Conservation (phyloP, 2,113 vertebrate species). For the Petroica traversi region DNA sequence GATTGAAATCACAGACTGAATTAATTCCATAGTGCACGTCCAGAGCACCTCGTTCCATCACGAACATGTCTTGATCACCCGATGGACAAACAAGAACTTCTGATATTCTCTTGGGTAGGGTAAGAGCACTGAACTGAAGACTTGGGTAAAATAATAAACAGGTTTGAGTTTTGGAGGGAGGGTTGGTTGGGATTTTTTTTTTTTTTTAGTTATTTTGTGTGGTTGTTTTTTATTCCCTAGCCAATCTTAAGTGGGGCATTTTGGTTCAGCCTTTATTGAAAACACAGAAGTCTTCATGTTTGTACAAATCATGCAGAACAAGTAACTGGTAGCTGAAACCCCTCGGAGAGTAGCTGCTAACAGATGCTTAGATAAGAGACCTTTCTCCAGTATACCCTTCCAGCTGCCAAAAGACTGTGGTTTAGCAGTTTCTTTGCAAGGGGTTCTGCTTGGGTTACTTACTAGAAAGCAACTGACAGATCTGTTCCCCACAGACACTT, state of each 20-base stretch:
- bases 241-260: not conserved
- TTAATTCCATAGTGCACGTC: not conserved
- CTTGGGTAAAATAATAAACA: not conserved
- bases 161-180: not conserved
- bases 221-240: not conserved
- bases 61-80: not conserved
- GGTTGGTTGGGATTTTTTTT: fast-evolving
- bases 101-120: not conserved
- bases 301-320: not conserved
- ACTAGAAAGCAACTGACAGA: not conserved
- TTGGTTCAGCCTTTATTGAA: not conserved
- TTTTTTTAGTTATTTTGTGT: not conserved
- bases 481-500: not conserved
- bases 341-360: not conserved
- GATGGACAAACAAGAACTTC: not conserved
- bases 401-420: not conserved
- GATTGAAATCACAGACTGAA: not conserved
- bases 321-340: not conserved
- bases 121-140: not conserved
- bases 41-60: not conserved
- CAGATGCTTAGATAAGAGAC: not conserved
- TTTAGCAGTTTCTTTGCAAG: not conserved
- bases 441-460: not conserved
- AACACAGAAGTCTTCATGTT: not conserved
- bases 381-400: not conserved